Conservation (phyloP, 1,140 invertebrate genomes). For the Augochlora pura region DNA sequence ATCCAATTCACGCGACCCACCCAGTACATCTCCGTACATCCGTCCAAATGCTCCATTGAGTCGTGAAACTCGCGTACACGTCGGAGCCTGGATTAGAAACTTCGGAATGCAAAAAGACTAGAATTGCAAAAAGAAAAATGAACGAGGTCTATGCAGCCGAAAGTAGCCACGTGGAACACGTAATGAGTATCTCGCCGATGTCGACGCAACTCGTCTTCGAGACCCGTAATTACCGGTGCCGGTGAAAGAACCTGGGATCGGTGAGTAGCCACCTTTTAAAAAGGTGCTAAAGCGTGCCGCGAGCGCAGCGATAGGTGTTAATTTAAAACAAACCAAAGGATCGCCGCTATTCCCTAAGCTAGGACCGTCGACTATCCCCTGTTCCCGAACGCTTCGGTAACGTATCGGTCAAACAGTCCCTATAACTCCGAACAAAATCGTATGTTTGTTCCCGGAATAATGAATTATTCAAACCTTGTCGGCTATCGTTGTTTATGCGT, state of each 20-base stretch:
- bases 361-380: slow-evolving; percentile 18
- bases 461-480: not conserved
- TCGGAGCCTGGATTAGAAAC: not conserved
- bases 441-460: not conserved
- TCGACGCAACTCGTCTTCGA: slow-evolving; percentile 32
- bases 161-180: slow-evolving; percentile 25
- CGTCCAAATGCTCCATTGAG: not conserved
- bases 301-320: slow-evolving; percentile 69
- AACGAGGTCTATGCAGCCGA: not conserved
- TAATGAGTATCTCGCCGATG: slow-evolving; percentile 61
- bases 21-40: not conserved
- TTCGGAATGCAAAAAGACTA: not conserved
- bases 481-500: no score
- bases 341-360: slow-evolving; percentile 54
- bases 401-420: slow-evolving; percentile 20
- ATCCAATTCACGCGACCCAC: no score
- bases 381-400: slow-evolving; percentile 22
- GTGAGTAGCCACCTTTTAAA: slow-evolving; percentile 63
- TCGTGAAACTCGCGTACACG: not conserved
- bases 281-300: slow-evolving; percentile 75
- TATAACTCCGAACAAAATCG: not conserved
- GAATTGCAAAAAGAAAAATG: not conserved
- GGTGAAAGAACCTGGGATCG: slow-evolving; percentile 32
- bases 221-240: slow-evolving; percentile 64
- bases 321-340: slow-evolving; percentile 74